Percentiles rank a stretch among this genome's conserved stretches.
Evolutionary conservation across 1,140 invertebrate species (phyloP).

Genomic region (Hycleus phaleratus): DNA sequence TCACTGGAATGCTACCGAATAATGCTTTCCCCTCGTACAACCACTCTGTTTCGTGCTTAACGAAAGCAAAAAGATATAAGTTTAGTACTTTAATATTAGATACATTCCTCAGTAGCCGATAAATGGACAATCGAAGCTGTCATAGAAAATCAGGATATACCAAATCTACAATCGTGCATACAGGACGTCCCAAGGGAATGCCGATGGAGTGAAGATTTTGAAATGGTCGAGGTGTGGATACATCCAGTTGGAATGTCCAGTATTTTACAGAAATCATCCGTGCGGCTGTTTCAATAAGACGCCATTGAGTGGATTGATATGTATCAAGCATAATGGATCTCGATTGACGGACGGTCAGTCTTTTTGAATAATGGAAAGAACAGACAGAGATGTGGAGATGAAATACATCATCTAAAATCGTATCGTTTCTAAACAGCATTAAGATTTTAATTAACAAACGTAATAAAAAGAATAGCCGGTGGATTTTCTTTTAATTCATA

Average conservation of each 20-base stretch:
- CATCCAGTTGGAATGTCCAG: background rate
- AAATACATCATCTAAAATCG: no score
- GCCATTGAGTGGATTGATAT: conserved; percentile 12
- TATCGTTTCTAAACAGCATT: no score
- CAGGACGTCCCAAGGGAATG: no score
- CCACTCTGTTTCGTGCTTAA: no score
- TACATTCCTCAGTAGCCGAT: conserved; percentile 11
- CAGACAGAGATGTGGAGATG: background rate
- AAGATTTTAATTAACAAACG: no score
- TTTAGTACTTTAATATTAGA: background rate
- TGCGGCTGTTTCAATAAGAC: conserved; percentile 12
- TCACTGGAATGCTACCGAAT: conserved; percentile 8
- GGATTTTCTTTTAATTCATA: no score
- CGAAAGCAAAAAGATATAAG: no score
- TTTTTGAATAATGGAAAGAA: conserved; percentile 15
- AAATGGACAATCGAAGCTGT: conserved; percentile 9
- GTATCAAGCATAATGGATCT: conserved; percentile 16
- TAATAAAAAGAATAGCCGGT: conserved; percentile 1
- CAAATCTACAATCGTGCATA: background rate
- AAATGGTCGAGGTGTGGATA: no score
- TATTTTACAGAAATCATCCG: conserved; percentile 8
- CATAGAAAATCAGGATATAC: conserved; percentile 2
- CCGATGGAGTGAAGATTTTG: no score
- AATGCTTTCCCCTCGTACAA: background rate
- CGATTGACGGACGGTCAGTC: conserved; percentile 9